Base-by-base conservation (phyloP, 2,113 vertebrate genomes). In the Oryzias javanicus region DNA sequence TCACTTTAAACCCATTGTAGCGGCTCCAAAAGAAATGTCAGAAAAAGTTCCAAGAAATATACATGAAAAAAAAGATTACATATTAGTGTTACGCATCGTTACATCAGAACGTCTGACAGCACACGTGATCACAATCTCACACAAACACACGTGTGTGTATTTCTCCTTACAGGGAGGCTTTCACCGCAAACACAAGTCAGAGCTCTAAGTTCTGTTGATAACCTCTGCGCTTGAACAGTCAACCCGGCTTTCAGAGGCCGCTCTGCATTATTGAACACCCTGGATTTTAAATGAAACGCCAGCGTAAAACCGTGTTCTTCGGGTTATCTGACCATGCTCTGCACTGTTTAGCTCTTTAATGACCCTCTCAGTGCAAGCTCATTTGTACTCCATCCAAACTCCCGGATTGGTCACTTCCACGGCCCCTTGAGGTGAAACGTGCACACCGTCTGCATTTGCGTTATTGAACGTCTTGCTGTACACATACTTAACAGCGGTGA, bases 191-290 rank as follows among this genome's bases (percentile, higher is more conserved):
- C 46, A 19, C 78, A 66, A 50, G 64, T 69, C 68, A 64, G 70
- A 50, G 59, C 76, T 76, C 81, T 60, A 60, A 64, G 54, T 66
- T 70, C 25, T 70, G 76, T 78, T 79, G 81, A 76, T 72, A 76
- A 64, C 55, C 61, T 72, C 35, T 70, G 70, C 24, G 66, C 74
- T 60, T 71, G 63, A 79, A 79, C 63, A 70, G 71, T 67, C 40
- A 29, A 49, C 83, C 78, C 78, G 79, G 82, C 81, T 79, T 86
- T 85, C 76, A 83, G 72, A 80, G 67, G 48, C 40, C 67, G 60
- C 60, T 57, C 78, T 88, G 63, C 86, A 89, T 88, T 87, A 90
- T 89, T 89, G 68, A 89, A 80, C 51, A 78, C 60, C 71, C 76
- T 59, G 66, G 75, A 58, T 83, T 82, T 86, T 59, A 86, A 87